Base-by-base conservation (phyloP, 2,888 invertebrate species). In the Athalia cordata region DNA sequence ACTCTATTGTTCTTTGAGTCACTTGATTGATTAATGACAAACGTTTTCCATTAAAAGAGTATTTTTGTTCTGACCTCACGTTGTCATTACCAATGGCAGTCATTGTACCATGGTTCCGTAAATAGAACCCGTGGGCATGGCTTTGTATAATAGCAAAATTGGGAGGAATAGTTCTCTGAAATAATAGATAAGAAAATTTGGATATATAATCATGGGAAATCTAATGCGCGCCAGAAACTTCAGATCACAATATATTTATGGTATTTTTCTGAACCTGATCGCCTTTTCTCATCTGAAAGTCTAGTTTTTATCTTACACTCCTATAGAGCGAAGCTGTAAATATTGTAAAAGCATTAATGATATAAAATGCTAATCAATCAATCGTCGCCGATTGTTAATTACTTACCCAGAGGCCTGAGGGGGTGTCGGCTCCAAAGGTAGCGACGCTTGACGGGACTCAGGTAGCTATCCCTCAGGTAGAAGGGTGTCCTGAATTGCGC, bases 401-500 rank as follows among this genome's bases (percentile, higher is more conserved):
- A 2, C 96, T 94, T 94, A 97, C 96, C 96, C 92, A 96, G 94
- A 90, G 96, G 96, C 92, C 97, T 95, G 91, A 95, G 93, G 90
- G 97, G 97, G 92, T 97, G 97, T 92, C 95, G 95, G 91, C 95
- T 94, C 97, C 97, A 97, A 89, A 97, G 93, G 93, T 95, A 97
- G 91, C 95, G 95, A 92, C 96, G 95, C 93, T 96, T 97, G 91
- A 97, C 94, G 81, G 97, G 97, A 89, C 96, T 97, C 91, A 97
- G 94, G 92, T 95, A 97, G 89, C 96, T 96, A 92, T 96, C 95
- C 85, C 97, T 93, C 90, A 96, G 93, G 92, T 94, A 95, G 90
- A 94, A 95, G 81, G 95, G 95, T 90, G 92, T 93, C 90, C 94
- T 93, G 93, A 93, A 93, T 86, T 94, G 93, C 88, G 92, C 92